These are phyloP conservation scores for Entomobrya multifasciata DNA, from an alignment of 2,888 invertebrate genomes.

Conservation along the genomic window DNA sequence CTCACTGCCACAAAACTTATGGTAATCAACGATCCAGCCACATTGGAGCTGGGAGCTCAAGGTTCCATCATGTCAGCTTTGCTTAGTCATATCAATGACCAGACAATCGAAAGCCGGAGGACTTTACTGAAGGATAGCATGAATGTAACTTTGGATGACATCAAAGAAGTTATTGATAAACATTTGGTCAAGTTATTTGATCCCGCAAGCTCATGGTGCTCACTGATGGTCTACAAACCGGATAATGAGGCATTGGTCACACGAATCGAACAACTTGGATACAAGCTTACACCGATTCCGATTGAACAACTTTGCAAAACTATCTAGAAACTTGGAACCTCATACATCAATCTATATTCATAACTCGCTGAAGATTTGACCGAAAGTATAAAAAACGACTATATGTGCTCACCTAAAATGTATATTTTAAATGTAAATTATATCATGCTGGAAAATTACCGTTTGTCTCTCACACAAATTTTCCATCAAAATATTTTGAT, in stretches of 20 bases:
- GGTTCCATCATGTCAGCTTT: constrained; percentile 76
- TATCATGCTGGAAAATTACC: too few relatives aligned
- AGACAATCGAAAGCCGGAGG: constrained; percentile 71
- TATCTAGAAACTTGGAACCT: constrained; percentile 30
- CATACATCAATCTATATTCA: too few relatives aligned
- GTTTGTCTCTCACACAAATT: too few relatives aligned
- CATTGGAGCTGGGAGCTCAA: constrained; percentile 78
- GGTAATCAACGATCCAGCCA: constrained; percentile 79
- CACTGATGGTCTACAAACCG: constrained; percentile 72
- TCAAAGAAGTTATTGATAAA: constrained; percentile 75
- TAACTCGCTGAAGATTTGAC: too few relatives aligned
- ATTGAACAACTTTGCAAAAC: constrained; percentile 58
- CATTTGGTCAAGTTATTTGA: constrained; percentile 78
- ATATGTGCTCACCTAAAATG: too few relatives aligned
- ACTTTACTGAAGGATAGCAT: constrained; percentile 77
- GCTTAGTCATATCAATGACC: constrained; percentile 76
- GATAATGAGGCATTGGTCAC: constrained; percentile 72
- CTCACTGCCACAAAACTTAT: constrained; percentile 78
- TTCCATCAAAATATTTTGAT: too few relatives aligned
- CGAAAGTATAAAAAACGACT: too few relatives aligned
- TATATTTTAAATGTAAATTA: too few relatives aligned
- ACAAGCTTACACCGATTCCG: constrained; percentile 58
- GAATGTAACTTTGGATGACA: constrained; percentile 77
- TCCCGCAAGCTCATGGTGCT: constrained; percentile 75
- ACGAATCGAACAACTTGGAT: constrained; percentile 72